Conservation (phyloP, 1,140 invertebrate species). For the Lasaia peninsularis region DNA sequence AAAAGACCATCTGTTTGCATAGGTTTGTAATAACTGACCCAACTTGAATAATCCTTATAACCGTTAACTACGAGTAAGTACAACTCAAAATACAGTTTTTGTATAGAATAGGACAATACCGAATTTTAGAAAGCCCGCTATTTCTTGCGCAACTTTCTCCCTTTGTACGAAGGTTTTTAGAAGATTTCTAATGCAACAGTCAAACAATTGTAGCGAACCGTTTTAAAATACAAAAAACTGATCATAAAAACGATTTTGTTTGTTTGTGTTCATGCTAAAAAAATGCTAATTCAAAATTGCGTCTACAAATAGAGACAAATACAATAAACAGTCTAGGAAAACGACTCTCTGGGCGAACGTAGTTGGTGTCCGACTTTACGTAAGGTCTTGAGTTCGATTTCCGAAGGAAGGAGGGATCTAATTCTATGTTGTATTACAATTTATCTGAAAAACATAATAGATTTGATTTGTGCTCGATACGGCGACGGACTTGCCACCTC, state of each 20-base stretch:
- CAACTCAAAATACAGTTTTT: too few species aligned
- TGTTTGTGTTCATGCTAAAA: not conserved
- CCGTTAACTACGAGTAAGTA: conserved; percentile 18
- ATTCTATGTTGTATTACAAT: too few species aligned
- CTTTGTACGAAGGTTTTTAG: conserved; percentile 46
- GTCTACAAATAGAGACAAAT: too few species aligned
- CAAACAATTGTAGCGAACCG: conserved; percentile 2
- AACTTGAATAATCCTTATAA: conserved; percentile 21
- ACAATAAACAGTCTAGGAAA: too few species aligned
- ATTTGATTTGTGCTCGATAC: too few species aligned
- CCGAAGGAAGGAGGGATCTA: too few species aligned
- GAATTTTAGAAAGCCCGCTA: conserved; percentile 66
- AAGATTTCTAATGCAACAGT: not conserved
- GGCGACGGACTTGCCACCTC: too few species aligned
- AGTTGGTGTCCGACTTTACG: too few species aligned
- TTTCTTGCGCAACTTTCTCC: conserved; percentile 69
- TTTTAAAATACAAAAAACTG: not conserved
- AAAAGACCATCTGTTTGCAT: not conserved
- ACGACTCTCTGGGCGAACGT: too few species aligned
- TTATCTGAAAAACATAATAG: too few species aligned
- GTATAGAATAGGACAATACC: conserved; percentile 53
- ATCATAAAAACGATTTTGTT: not conserved
- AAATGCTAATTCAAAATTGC: too few species aligned
- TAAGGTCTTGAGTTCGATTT: too few species aligned
- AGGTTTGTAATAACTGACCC: conserved; percentile 6